phyloP scores from a whole-genome alignment of 1,140 invertebrate species.

The Apis dorsata region DNA sequence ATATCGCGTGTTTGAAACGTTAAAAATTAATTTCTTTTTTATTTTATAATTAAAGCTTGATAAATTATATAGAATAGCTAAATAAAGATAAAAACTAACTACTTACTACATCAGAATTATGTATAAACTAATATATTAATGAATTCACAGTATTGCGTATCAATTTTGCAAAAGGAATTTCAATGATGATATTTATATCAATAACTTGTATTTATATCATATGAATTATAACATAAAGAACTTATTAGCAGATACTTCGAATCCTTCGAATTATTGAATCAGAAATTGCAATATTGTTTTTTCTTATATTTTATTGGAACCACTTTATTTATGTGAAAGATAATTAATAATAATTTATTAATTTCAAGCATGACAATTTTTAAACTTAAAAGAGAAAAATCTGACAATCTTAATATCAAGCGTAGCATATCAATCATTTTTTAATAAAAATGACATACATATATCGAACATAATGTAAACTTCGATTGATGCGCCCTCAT shows the following conservation, averaged over 20 bases:
- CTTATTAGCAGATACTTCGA: not conserved
- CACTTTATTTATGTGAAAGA: not conserved
- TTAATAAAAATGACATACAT: not conserved
- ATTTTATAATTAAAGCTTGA: not conserved
- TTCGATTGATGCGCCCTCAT: constrained; percentile 34
- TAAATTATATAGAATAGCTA: not conserved
- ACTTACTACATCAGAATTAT: not conserved
- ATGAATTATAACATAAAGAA: not conserved
- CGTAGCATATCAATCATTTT: not conserved
- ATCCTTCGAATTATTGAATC: not conserved
- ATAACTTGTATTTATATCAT: not conserved
- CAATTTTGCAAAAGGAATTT: not conserved
- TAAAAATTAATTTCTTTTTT: too few species aligned
- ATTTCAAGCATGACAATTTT: not conserved
- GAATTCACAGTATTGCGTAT: not conserved
- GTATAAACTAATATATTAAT: not conserved
- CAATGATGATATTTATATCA: constrained; percentile 11
- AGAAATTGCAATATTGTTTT: not conserved
- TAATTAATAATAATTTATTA: not conserved
- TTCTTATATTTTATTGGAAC: not conserved
- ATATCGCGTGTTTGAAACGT: not conserved
- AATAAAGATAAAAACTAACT: too few species aligned
- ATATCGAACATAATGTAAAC: not conserved
- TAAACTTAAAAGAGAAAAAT: constrained; percentile 22
- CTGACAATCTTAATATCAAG: not conserved